Evolutionary conservation across 2,113 vertebrate genomes (phyloP).

Genomic region (Vidua chalybeata): DNA sequence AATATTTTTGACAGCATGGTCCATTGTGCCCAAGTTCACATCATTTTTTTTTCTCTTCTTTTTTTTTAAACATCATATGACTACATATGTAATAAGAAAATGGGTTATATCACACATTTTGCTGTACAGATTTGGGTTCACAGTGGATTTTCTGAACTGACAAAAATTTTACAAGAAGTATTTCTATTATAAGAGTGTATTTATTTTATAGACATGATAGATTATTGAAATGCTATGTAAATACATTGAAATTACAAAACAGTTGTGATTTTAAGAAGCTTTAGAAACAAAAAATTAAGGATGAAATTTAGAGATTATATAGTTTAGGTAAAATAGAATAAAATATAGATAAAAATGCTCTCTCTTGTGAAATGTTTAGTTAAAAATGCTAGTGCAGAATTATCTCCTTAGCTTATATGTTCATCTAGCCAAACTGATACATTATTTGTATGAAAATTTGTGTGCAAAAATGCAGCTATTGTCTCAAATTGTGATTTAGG

Average conservation of each 20-base stretch:
- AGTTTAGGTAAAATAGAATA: not conserved
- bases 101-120: not conserved
- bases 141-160: not conserved
- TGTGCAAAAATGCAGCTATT: not conserved
- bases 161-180: not conserved
- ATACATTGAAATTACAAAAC: not conserved
- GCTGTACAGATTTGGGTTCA: not conserved
- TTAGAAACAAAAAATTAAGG: not conserved
- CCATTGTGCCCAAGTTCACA: constrained; percentile 50
- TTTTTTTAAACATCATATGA: not conserved
- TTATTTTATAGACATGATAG: not conserved
- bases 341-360: not conserved
- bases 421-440: not conserved
- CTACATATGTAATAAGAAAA: constrained; percentile 21
- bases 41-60: not conserved
- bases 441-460: not conserved
- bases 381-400: not conserved
- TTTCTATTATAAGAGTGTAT: not conserved
- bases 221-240: not conserved
- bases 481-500: not conserved
- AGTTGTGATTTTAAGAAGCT: not conserved
- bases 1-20: constrained; percentile 56
- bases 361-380: not conserved
- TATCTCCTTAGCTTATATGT: not conserved
- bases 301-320: not conserved